Evolutionary conservation across 53 echinoderm and acorn worm genomes (phyloP).

Genomic region (Zoroaster sp.): DNA sequence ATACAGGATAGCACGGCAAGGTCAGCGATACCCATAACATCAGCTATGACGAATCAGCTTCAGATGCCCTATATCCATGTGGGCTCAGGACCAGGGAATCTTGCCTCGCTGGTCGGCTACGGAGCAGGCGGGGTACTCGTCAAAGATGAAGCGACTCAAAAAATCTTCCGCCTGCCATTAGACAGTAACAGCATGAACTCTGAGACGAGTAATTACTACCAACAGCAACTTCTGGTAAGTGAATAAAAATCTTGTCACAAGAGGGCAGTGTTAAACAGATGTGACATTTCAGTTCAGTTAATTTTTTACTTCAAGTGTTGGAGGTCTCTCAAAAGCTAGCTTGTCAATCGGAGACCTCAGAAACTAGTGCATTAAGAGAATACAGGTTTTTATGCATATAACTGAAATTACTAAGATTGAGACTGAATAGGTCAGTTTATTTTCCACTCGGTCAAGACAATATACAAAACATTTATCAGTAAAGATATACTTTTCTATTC

Average conservation of each 20-base stretch:
- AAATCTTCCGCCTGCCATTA: slow-evolving; percentile 29
- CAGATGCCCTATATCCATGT: slow-evolving; percentile 38
- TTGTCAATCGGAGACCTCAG: too few relatives aligned
- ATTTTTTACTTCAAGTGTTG: too few relatives aligned
- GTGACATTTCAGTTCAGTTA: too few relatives aligned
- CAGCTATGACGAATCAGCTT: neutral
- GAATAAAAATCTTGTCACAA: neutral
- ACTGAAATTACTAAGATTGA: too few relatives aligned
- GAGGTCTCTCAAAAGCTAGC: too few relatives aligned
- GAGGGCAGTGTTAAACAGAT: too few relatives aligned
- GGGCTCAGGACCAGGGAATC: neutral
- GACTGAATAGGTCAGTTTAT: too few relatives aligned
- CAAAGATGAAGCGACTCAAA: slow-evolving; percentile 41
- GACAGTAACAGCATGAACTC: neutral
- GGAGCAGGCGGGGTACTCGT: slow-evolving; percentile 41
- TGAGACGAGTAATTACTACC: slow-evolving; percentile 41
- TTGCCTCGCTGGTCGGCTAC: slow-evolving; percentile 37
- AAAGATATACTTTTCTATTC: too few relatives aligned
- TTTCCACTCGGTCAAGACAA: too few relatives aligned
- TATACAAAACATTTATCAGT: too few relatives aligned
- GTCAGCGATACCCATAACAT: neutral
- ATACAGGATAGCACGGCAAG: neutral
- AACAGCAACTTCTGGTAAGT: slow-evolving; percentile 45
- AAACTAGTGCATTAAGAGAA: too few relatives aligned
- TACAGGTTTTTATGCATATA: too few relatives aligned